Evolutionary conservation across 2,888 invertebrate genomes (phyloP), one percentile per base, ranked within the genome.

Genomic region (Cybosia mesomella): DNA sequence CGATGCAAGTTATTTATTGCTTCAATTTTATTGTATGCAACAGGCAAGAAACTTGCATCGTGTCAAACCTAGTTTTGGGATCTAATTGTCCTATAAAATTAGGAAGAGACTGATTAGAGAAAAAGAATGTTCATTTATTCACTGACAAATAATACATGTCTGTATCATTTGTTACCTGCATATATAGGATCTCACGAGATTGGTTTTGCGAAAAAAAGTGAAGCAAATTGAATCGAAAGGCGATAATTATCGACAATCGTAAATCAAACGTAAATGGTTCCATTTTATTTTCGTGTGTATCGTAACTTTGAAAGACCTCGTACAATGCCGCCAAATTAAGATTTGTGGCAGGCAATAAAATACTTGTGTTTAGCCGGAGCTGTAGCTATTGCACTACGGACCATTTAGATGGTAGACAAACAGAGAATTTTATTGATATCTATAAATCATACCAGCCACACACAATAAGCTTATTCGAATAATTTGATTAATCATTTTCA

Each of bases 331-430:
- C 85, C 83, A 87, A 91, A 90, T 91, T 86, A 90, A 90, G 92
- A 92, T 92, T 91, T 91, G 91, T 91, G 83, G 85, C 74, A 69
- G 74, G 85, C 85, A 90, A 91, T 91, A 91, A 89, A 90, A 89
- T 88, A 87, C 84, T 86, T 79, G 83, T 78, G 80, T 77, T 80
- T 73, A 76, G 73, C 68, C 67, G 71, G 78, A 71, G 70, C 63
- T 69, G 62, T 64, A 67, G 71, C 64, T 80, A 76, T 82, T 77
- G 80, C 79, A 77, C 78, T 72, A 78, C 80, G 81, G 72, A 83
- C 77, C 55, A 55, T 24, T 55, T 22, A 15, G 79, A 81, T 81
- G 66, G 68, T 67, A 66, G 71, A 74, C 78, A 77, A 80, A 81
- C 74, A 80, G 70, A 70, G 69, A 73, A 79, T 79, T 68, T 71